Conservation (phyloP, 2,888 invertebrate species). For the Andricus quercusramuli region DNA sequence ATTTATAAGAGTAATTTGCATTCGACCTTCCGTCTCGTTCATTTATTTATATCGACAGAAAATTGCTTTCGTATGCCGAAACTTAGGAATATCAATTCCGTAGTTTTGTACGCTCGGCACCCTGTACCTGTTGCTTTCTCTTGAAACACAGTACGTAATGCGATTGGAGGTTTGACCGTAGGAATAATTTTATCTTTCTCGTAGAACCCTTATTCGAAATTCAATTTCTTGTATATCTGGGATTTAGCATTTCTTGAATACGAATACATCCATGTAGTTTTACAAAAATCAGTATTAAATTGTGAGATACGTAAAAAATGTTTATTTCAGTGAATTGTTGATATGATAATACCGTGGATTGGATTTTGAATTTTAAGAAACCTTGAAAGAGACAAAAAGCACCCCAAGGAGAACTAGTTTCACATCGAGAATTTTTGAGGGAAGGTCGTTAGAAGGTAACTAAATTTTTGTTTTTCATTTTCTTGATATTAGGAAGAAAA, state of each 20-base stretch:
- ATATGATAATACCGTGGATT: no score
- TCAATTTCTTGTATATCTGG: not conserved
- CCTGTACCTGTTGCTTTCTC: constrained; percentile 32
- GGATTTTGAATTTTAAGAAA: not conserved
- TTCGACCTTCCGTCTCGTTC: not conserved
- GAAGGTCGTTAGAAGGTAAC: not conserved
- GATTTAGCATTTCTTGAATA: not conserved
- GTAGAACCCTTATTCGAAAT: not conserved
- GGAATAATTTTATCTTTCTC: constrained; percentile 15
- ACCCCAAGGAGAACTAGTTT: not conserved
- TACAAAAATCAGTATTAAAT: no score
- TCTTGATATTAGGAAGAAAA: constrained; percentile 47
- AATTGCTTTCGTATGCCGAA: constrained; percentile 29
- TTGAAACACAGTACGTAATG: constrained; percentile 23
- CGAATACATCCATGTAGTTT: not conserved
- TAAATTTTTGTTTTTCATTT: constrained; percentile 22
- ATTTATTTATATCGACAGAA: constrained; percentile 21
- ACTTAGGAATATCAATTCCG: constrained; percentile 22
- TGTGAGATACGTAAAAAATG: no score
- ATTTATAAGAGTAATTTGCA: constrained; percentile 13
- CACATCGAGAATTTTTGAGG: not conserved
- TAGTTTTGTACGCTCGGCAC: constrained; percentile 25
- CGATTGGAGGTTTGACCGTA: constrained; percentile 18
- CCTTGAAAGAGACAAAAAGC: not conserved
- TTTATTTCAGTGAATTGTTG: no score